phyloP scores from a whole-genome alignment of 2,797 vertebrate species.

The Oreonectes daqikongensis region DNA sequence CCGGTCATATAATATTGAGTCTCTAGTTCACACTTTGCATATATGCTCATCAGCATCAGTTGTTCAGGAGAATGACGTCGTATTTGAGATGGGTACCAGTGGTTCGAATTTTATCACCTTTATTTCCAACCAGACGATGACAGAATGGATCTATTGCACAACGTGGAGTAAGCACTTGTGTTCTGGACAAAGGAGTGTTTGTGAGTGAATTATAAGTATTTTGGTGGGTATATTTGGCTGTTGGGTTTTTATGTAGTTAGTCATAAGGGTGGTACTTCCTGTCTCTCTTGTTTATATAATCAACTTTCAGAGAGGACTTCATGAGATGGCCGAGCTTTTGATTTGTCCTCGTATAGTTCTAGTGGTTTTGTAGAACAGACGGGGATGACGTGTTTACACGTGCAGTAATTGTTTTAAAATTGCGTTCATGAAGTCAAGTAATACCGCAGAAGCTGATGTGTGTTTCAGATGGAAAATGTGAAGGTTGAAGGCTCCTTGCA shows the following conservation, averaged over 20 bases:
- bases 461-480: slow-evolving; percentile 2
- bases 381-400: neutral
- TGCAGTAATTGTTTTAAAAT: neutral
- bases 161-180: neutral
- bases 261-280: slow-evolving; percentile 56
- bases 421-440: slow-evolving; percentile 18
- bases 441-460: slow-evolving; percentile 2
- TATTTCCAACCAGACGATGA: neutral
- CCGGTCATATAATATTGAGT: neutral
- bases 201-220: slow-evolving; percentile 47
- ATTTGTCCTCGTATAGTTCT: neutral
- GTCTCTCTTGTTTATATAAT: slow-evolving; percentile 37
- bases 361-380: neutral
- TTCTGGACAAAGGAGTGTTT: slow-evolving; percentile 28
- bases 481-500: neutral
- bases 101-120: neutral
- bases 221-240: slow-evolving; percentile 43
- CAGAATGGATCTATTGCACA: neutral
- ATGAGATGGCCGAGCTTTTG: slow-evolving; percentile 12
- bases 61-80: too few species aligned
- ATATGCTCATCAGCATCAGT: too few species aligned
- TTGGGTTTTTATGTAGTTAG: slow-evolving; percentile 48
- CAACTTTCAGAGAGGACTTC: neutral
- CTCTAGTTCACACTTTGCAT: too few species aligned
- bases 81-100: neutral